Evolutionary conservation across 2,113 vertebrate species (phyloP).

Genomic region (Sinocyclocheilus anophthalmus): DNA sequence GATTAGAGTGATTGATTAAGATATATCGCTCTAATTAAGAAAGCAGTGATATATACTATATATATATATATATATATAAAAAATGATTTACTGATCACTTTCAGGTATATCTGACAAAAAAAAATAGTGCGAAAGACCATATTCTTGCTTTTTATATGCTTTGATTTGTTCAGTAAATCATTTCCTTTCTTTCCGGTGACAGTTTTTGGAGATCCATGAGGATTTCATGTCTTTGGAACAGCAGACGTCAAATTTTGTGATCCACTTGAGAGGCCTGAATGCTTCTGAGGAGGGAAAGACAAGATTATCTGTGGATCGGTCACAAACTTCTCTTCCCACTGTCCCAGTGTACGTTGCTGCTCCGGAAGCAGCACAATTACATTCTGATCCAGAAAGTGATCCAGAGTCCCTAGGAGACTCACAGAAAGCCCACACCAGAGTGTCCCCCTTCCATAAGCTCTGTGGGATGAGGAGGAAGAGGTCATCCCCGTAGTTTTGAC

Average conservation of each 20-base stretch:
- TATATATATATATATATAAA: too few species aligned
- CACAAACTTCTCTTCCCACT: neutral
- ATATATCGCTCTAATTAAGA: too few species aligned
- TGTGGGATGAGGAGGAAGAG: slow-evolving; percentile 58
- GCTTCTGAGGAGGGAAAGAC: slow-evolving; percentile 15
- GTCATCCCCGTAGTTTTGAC: neutral
- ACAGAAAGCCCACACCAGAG: slow-evolving; percentile 3
- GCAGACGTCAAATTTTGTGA: slow-evolving; percentile 71
- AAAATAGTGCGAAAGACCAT: neutral
- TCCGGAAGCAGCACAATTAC: neutral
- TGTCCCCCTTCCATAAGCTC: slow-evolving; percentile 50
- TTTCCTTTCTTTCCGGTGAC: neutral
- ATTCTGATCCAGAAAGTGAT: slow-evolving; percentile 13
- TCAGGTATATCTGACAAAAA: neutral
- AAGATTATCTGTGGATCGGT: neutral
- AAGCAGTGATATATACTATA: too few species aligned
- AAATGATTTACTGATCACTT: neutral
- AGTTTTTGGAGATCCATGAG: slow-evolving; percentile 74
- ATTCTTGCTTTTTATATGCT: neutral
- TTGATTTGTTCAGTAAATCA: neutral
- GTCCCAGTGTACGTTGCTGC: slow-evolving; percentile 17
- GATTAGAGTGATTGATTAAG: neutral
- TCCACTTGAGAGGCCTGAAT: slow-evolving; percentile 72
- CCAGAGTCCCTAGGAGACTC: neutral
- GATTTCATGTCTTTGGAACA: slow-evolving; percentile 70